Conservation (phyloP, 2,797 vertebrate species). For the Poeciliopsis presidionis region DNA sequence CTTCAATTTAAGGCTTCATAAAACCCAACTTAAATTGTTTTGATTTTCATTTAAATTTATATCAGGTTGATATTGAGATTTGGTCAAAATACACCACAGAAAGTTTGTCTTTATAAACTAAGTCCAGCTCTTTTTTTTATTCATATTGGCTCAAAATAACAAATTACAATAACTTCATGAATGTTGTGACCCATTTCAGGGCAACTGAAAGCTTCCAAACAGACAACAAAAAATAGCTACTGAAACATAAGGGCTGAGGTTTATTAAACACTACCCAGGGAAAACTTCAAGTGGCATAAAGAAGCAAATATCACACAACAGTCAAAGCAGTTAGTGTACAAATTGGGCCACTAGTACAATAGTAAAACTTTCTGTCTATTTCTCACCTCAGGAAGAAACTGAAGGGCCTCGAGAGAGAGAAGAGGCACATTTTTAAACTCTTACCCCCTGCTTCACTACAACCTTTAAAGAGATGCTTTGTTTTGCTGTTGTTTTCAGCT, state of each 20-base stretch:
- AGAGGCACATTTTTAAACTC: conserved; percentile 1
- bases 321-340: conserved; percentile 7
- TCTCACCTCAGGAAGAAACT: conserved; percentile 22
- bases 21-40: neutral
- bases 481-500: neutral
- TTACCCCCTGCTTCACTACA: conserved; percentile 3
- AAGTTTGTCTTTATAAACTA: neutral
- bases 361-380: conserved; percentile 16
- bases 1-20: neutral
- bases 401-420: conserved; percentile 14
- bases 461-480: neutral
- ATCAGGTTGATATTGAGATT: neutral
- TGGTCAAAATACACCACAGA: neutral
- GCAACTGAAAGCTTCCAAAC: neutral
- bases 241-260: neutral
- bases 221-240: neutral
- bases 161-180: neutral
- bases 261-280: neutral
- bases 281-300: neutral
- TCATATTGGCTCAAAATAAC: neutral
- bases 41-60: neutral
- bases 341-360: neutral
- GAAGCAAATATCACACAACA: conserved; percentile 6
- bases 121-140: neutral
- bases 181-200: neutral